Evolutionary conservation across 2,888 invertebrate species (phyloP).

Genomic region (Tillus elongatus): DNA sequence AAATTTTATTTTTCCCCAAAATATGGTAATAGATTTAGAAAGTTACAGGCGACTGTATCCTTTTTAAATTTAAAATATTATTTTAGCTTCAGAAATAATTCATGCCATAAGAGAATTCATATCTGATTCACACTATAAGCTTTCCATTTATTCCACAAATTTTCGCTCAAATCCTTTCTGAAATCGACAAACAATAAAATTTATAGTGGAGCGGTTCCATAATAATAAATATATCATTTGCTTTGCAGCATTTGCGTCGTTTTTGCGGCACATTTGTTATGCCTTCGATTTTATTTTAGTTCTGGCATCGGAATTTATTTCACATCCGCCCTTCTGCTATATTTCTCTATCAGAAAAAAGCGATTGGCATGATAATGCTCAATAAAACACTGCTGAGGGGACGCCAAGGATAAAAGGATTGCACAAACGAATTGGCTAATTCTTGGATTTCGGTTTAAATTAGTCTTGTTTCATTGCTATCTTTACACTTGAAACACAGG

Average conservation of each 20-base stretch:
- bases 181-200: slow-evolving; percentile 29
- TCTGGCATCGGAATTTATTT: slow-evolving; percentile 34
- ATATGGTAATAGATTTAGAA: too few species aligned
- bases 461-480: slow-evolving; percentile 28
- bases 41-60: too few species aligned
- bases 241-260: slow-evolving; percentile 35
- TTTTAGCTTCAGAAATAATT: too few species aligned
- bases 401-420: slow-evolving; percentile 29
- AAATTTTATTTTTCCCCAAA: too few species aligned
- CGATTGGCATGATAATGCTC: slow-evolving; percentile 38
- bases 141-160: background rate
- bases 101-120: too few species aligned
- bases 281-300: slow-evolving; percentile 35
- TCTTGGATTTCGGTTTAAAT: slow-evolving; percentile 33
- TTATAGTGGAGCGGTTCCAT: slow-evolving; percentile 31
- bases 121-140: too few species aligned
- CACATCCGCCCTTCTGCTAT: slow-evolving; percentile 34
- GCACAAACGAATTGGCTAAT: slow-evolving; percentile 37
- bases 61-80: too few species aligned
- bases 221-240: slow-evolving; percentile 40
- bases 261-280: slow-evolving; percentile 39
- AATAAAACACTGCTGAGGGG: slow-evolving; percentile 32
- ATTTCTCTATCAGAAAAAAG: slow-evolving; percentile 32
- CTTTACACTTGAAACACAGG: slow-evolving; percentile 25
- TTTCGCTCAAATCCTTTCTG: slow-evolving; percentile 3